Conservation (phyloP, 2,888 invertebrate species). For the Linnaemya tessellans region DNA sequence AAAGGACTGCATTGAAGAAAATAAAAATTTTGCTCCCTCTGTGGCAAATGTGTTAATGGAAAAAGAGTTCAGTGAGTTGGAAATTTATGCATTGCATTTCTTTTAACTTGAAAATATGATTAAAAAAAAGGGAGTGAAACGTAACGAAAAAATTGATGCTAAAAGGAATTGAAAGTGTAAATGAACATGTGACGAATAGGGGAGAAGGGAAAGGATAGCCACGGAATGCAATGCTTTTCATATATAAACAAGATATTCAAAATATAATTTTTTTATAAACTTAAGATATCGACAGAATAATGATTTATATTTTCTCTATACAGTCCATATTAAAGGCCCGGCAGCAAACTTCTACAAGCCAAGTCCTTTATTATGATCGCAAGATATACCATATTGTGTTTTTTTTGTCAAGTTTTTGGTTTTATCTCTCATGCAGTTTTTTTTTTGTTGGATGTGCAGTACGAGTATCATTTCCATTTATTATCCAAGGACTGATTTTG, state of each 20-base stretch:
- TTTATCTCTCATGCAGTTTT: neutral
- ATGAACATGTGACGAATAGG: slow-evolving; percentile 37
- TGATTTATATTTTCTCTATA: no score
- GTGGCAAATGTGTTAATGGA: slow-evolving; percentile 70
- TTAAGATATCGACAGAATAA: no score
- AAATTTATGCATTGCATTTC: slow-evolving; percentile 72
- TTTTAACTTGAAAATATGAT: slow-evolving; percentile 39
- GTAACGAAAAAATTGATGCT: slow-evolving; percentile 20
- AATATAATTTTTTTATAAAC: no score
- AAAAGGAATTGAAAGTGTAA: slow-evolving; percentile 52
- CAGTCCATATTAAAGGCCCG: no score
- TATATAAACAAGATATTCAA: no score
- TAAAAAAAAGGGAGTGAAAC: slow-evolving; percentile 1
- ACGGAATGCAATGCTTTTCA: no score
- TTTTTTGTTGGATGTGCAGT: neutral
- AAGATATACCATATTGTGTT: no score
- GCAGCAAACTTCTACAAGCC: no score
- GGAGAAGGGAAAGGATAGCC: slow-evolving; percentile 23
- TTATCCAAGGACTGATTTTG: neutral
- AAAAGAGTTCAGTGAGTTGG: slow-evolving; percentile 72
- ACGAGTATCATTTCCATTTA: neutral
- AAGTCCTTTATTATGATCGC: no score
- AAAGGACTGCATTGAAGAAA: neutral
- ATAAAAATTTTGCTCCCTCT: slow-evolving; percentile 15
- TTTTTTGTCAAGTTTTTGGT: neutral